Evolutionary conservation across 1,140 invertebrate species (phyloP).

Genomic region (Macrotrachela quadricornifera): DNA sequence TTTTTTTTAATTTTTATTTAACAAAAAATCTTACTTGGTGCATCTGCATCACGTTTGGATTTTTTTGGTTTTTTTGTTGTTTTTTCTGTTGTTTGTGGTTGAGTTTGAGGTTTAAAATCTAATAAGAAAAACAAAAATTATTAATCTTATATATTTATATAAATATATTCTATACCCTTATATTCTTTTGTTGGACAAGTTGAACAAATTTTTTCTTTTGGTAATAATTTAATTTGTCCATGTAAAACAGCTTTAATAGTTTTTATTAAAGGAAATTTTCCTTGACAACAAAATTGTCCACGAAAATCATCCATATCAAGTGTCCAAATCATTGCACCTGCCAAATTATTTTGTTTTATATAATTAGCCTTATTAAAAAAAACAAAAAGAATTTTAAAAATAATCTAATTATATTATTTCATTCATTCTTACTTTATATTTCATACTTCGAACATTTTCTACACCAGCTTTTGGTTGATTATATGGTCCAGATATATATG

Average conservation of each 20-base stretch:
- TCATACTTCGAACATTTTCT: conserved; percentile 51
- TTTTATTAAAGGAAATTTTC: conserved; percentile 67
- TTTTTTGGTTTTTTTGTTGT: neutral
- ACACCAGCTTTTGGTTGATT: conserved; percentile 65
- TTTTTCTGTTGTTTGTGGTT: too few relatives aligned
- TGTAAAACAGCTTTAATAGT: conserved; percentile 51
- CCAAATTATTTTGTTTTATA: conserved; percentile 15
- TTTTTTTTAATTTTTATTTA: neutral
- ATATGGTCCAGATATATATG: conserved; percentile 50
- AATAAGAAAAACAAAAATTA: too few relatives aligned
- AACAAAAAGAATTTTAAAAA: too few relatives aligned
- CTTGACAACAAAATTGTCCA: conserved; percentile 46
- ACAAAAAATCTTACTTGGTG: too few relatives aligned
- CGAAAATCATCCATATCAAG: conserved; percentile 19
- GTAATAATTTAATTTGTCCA: conserved; percentile 8
- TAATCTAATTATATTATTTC: too few relatives aligned
- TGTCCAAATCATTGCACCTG: conserved; percentile 15
- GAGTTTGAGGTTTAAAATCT: too few relatives aligned
- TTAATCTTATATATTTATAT: neutral
- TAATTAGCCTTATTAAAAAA: conserved; percentile 14
- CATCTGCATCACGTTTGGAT: neutral
- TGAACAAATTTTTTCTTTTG: conserved; percentile 8
- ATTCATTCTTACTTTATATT: conserved; percentile 11
- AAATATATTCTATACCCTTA: neutral
- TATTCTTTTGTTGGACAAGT: conserved; percentile 8